phyloP scores from a whole-genome alignment of 2,797 vertebrate species.

The Sebastes kiyomatsui region DNA sequence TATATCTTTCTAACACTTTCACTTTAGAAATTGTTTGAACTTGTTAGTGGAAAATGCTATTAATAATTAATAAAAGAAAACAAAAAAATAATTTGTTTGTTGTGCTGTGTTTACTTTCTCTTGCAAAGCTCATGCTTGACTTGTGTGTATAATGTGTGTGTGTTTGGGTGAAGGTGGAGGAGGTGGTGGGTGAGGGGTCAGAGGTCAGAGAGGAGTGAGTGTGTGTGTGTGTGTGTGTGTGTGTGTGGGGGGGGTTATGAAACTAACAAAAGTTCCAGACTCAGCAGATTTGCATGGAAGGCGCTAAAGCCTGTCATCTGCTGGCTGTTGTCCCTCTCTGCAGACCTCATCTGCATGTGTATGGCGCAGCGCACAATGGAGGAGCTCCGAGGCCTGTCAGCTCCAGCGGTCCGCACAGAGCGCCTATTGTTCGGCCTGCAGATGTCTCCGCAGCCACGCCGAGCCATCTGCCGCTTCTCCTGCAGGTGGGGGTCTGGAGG shows the following conservation, averaged over 20 bases:
- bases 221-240: accelerated
- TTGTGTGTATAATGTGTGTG: background rate
- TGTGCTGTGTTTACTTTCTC: conserved; percentile 44
- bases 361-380: conserved; percentile 76
- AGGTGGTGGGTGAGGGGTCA: background rate
- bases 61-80: conserved; percentile 48
- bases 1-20: conserved; percentile 16
- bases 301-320: conserved; percentile 64
- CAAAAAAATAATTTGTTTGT: background rate
- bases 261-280: conserved; percentile 45
- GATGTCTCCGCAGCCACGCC: conserved; percentile 80
- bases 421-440: conserved; percentile 76
- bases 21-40: conserved; percentile 16
- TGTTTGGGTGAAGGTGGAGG: background rate
- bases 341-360: conserved; percentile 81
- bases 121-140: background rate
- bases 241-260: background rate
- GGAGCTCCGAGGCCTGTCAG: conserved; percentile 67
- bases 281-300: conserved; percentile 59
- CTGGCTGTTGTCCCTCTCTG: conserved; percentile 30
- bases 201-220: background rate
- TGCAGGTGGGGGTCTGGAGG: conserved; percentile 67
- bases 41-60: conserved; percentile 22
- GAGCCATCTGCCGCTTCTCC: conserved; percentile 79
- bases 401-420: conserved; percentile 73